These are phyloP conservation scores for Malurus melanocephalus DNA, from an alignment of 2,113 vertebrate genomes.

Conservation along the genomic window DNA sequence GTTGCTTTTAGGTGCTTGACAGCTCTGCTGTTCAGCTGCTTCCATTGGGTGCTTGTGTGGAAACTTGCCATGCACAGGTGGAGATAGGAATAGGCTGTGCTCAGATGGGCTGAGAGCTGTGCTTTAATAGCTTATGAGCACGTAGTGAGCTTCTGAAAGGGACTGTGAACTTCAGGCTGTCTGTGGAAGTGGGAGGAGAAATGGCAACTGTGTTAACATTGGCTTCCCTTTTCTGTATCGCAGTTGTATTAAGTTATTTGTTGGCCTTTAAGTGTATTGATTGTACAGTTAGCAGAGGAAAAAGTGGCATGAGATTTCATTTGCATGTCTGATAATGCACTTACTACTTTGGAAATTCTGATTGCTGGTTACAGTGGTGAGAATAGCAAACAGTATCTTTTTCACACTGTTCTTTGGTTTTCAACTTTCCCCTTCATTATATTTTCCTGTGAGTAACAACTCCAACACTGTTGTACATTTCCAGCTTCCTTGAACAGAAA, in stretches of 20 bases:
- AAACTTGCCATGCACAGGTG: accelerated
- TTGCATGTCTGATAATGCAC: not conserved
- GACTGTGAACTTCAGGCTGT: not conserved
- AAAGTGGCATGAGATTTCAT: not conserved
- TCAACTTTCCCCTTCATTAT: not conserved
- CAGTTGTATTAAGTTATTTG: not conserved
- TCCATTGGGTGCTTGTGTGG: not conserved
- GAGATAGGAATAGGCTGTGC: not conserved
- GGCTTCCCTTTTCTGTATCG: no score
- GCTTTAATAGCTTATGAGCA: not conserved
- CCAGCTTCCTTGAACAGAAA: not conserved
- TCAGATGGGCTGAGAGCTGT: not conserved
- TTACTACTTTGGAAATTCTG: not conserved
- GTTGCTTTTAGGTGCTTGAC: not conserved
- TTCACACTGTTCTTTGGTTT: not conserved
- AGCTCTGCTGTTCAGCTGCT: not conserved
- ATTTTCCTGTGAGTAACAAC: not conserved
- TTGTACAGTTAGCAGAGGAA: not conserved
- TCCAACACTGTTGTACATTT: not conserved
- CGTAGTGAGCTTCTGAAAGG: not conserved
- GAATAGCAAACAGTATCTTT: not conserved
- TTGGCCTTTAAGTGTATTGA: not conserved
- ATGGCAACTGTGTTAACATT: not conserved
- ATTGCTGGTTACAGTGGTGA: not conserved
- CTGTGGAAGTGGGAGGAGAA: not conserved